A percentile compares a stretch with the other conserved stretches of the same genome.
These are phyloP conservation scores for Aegithalos caudatus DNA, from an alignment of 2,113 vertebrate species.

Conservation along the genomic window DNA sequence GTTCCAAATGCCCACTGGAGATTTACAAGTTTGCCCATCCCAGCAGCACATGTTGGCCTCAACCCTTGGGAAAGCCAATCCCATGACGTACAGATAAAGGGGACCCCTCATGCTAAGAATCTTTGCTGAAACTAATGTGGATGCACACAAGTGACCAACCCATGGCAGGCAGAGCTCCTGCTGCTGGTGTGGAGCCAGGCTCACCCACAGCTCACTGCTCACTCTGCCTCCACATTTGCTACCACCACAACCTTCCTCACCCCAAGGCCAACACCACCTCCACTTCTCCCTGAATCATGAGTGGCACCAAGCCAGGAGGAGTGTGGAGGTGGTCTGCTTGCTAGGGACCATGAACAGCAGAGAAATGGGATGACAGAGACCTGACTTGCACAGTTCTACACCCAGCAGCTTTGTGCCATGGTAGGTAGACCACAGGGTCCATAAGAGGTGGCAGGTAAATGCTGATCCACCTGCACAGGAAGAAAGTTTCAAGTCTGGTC, in stretches of 20 bases:
- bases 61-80: background rate
- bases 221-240: background rate
- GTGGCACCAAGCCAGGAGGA: background rate
- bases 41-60: background rate
- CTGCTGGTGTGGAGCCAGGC: background rate
- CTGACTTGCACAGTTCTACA: background rate
- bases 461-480: background rate
- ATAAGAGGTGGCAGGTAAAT: background rate
- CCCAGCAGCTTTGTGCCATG: background rate
- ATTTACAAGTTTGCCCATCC: background rate
- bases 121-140: background rate
- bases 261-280: background rate
- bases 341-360: background rate
- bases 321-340: background rate
- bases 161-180: background rate
- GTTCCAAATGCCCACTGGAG: background rate
- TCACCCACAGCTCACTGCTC: background rate
- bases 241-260: background rate
- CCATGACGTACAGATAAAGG: background rate
- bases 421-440: background rate
- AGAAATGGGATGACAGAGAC: background rate
- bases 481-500: background rate
- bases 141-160: background rate
- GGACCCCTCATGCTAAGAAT: rapidly evolving
- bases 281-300: background rate